Base-by-base conservation (phyloP, 2,113 vertebrate species). In the Aplodontia rufa region DNA sequence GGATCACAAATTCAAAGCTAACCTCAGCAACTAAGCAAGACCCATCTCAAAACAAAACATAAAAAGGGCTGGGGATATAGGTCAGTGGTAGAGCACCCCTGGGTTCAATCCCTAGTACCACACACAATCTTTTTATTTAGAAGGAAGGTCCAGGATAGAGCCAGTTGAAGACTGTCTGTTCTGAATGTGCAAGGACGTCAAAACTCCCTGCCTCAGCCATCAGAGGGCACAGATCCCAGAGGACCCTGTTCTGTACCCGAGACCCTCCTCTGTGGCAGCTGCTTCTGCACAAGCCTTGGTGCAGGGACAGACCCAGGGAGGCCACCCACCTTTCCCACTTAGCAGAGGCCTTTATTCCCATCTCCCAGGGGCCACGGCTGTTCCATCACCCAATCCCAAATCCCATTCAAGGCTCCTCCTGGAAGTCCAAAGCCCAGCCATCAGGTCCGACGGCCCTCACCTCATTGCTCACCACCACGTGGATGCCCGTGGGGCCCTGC, bases 391-490 rank as follows among this genome's bases (percentile, higher is more conserved):
- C 4, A 20, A 10, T 6, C 13, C 32, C 1, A 24, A 6, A 26
- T 28, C 14, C 76, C 60, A 8, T 28, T 35, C 19, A 1, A 35
- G 3, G 4, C 11, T 45, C 37, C 68, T 71, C 22, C 78, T 42
- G 0, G 5, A n/a, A 86, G 78, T 60, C 58, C 75, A 4, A 51
- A 90, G 71, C 22, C 80, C 42, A 11, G 75, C 55, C 6, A 8
- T 0, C 12, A 0, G 75, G 24, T 28, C 32, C 1, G 4, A 9
- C 22, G 2, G 26, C 0, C 4, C 99, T 98, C 97, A 99, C 99
- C 99, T 99, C 99, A 0, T 99, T 99, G 97, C 99, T 99, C 90
- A 99, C 99, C 51, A 99, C 89, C 90, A 99, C 98, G 1, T 99
- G 99, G 98, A 99, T 99, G 71, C 99, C 99, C 0, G 98, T 98